Evolutionary conservation across 1,140 invertebrate species (phyloP).

Genomic region (Cepaea nemoralis): DNA sequence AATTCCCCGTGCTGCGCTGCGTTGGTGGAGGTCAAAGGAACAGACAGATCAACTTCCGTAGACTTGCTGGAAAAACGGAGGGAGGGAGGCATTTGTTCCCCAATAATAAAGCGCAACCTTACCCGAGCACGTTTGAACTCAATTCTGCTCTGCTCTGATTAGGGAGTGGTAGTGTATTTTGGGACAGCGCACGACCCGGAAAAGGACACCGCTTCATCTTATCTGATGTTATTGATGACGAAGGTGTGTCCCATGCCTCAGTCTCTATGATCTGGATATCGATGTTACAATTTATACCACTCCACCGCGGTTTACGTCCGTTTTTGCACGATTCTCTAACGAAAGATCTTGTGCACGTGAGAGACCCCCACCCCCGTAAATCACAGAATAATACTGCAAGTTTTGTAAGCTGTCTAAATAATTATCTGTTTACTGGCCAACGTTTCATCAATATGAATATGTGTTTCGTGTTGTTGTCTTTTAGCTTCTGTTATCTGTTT

Average conservation of each 20-base stretch:
- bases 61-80: not conserved
- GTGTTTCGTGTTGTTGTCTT: too few relatives aligned
- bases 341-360: too few relatives aligned
- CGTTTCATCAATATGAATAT: too few relatives aligned
- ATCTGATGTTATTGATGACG: not conserved
- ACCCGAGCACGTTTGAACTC: not conserved
- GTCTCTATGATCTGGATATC: not conserved
- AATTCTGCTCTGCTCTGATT: not conserved
- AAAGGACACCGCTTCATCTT: not conserved
- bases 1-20: not conserved
- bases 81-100: not conserved
- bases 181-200: not conserved
- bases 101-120: not conserved
- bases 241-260: not conserved
- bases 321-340: too few relatives aligned
- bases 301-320: too few relatives aligned
- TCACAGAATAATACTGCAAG: too few relatives aligned
- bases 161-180: constrained; percentile 15
- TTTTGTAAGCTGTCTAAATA: too few relatives aligned
- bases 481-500: too few relatives aligned
- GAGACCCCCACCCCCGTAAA: too few relatives aligned
- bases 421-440: too few relatives aligned
- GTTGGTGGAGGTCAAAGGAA: constrained; percentile 12
- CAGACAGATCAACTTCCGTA: not conserved
- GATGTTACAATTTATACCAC: not conserved